phyloP scores from a whole-genome alignment of 2,113 vertebrate species.

The Pycnonotus jocosus region DNA sequence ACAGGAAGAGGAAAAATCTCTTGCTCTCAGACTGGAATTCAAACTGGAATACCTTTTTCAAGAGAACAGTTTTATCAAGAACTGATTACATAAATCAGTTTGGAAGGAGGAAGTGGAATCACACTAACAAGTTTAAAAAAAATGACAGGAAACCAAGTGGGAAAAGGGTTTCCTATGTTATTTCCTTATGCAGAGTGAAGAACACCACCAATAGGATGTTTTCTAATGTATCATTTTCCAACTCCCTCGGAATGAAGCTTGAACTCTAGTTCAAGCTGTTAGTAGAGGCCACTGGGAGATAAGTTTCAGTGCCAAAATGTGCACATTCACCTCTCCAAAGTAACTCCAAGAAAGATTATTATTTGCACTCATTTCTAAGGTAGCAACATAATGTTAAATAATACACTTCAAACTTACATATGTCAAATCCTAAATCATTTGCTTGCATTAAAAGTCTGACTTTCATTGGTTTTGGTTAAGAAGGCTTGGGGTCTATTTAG shows the following conservation, averaged over 20 bases:
- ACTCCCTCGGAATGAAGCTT: background rate
- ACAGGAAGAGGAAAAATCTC: constrained; percentile 10
- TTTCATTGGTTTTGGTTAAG: background rate
- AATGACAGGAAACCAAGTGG: constrained; percentile 7
- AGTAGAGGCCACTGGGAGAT: background rate
- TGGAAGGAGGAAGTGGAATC: constrained; percentile 40
- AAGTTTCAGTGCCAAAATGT: background rate
- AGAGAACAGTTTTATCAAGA: background rate
- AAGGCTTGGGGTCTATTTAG: background rate
- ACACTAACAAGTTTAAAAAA: constrained; percentile 42
- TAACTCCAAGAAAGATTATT: background rate
- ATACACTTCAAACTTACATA: background rate
- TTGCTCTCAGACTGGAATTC: constrained; percentile 8
- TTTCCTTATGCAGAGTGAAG: constrained; percentile 38
- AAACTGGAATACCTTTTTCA: background rate
- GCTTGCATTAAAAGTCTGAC: background rate
- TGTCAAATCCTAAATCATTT: background rate
- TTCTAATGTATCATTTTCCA: constrained; percentile 17
- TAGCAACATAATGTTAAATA: background rate
- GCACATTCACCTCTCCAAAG: background rate
- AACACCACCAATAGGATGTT: constrained; percentile 2
- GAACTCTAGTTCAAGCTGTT: constrained; percentile 7
- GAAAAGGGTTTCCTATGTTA: constrained; percentile 44
- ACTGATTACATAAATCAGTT: constrained; percentile 40
- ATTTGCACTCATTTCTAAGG: background rate